Base-by-base conservation (phyloP, 2,888 invertebrate genomes). In the Troides helena region DNA sequence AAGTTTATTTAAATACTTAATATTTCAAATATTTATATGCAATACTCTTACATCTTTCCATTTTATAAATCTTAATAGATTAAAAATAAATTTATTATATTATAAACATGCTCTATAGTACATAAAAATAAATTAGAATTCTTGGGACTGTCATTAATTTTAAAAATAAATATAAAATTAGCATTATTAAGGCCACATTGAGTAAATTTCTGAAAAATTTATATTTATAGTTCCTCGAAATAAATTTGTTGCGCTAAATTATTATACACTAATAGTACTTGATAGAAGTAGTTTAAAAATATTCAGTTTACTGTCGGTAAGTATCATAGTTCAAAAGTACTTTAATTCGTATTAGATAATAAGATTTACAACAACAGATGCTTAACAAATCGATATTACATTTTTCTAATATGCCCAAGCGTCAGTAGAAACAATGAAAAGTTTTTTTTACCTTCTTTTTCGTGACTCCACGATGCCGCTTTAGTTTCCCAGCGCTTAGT, bases 401-500 rank as follows among this genome's bases (percentile, higher is more conserved):
- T 82, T 80, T 80, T 82, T 81, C 74, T 78, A 72, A 73, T 73
- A 74, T 76, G 72, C 77, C 77, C 71, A 80, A 85, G 87, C 86
- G 83, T 85, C 82, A 75, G 76, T 81, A 83, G 83, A 85, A 84
- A 88, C 87, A 90, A 89, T 88, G 85, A 86, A 87, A 85, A 84
- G 75, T 84, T 87, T 87, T 50, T 83, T 87, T 88, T 92, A 93
- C 93, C 93, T 93, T 91, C 93, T 89, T 93, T 93, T 93, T 92
- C 92, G 91, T 88, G 93, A 93, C 93, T 93, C 93, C 93, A 93
- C 93, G 93, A 91, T 93, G 93, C 93, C 90, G 93, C 88, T 89
- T 93, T 93, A 88, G 85, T 81, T 89, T 92, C 87, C 92, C 92
- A 89, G 86, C 85, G 87, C 86, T 88, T 86, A 89, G 84, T 92